Evolutionary conservation across 2,113 vertebrate species (phyloP).

Genomic region (Aldabrachelys gigantea): DNA sequence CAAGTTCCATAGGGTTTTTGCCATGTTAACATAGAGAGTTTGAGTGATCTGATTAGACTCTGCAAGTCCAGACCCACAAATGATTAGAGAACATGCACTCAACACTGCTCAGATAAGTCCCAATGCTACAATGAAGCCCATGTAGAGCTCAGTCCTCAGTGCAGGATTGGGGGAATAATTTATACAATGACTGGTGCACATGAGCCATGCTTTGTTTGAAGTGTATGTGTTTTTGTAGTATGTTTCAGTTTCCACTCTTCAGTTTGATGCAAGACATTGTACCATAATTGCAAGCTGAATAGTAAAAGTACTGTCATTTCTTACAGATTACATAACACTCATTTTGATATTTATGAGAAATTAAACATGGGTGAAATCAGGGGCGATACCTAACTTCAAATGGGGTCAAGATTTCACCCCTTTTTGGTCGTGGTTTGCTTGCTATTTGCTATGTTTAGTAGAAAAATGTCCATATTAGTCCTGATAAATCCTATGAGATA

Average conservation of each 20-base stretch:
- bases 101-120: neutral
- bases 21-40: neutral
- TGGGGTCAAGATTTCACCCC: neutral
- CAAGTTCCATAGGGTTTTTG: neutral
- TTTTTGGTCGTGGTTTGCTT: neutral
- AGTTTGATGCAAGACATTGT: neutral
- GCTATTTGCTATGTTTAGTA: neutral
- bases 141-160: neutral
- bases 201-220: neutral
- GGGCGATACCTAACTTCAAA: neutral
- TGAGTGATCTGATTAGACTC: neutral
- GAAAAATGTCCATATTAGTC: neutral
- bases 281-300: neutral
- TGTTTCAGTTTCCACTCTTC: neutral
- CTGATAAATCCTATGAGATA: neutral
- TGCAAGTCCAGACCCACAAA: neutral
- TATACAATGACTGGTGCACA: neutral
- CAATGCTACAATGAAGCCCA: neutral
- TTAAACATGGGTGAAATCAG: neutral
- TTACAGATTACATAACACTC: neutral
- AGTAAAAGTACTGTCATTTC: neutral
- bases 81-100: neutral
- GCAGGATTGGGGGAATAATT: neutral
- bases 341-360: neutral
- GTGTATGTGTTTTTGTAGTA: neutral